Base-by-base conservation (phyloP, 2,797 vertebrate genomes). In the Eremophila alpestris region DNA sequence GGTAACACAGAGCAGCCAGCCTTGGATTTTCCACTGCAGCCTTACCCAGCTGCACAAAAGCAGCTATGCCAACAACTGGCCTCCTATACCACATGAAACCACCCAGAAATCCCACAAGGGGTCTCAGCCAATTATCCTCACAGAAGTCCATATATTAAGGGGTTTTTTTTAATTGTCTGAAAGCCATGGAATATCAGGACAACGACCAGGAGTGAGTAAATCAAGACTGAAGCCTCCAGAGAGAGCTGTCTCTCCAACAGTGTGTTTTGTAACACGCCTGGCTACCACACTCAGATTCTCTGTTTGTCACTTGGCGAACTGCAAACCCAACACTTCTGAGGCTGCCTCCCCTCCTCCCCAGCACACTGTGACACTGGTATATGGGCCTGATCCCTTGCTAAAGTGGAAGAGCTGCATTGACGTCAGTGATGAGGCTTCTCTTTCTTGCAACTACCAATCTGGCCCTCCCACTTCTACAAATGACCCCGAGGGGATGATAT, bases 401-500 rank as follows among this genome's bases (percentile, higher is more conserved):
- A 94, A 95, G 62, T 91, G 80, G 90, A 80, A 96, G 83, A 93
- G 87, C 85, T 96, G 74, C 88, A 94, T 91, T 97, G 95, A 96
- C 77, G 74, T 94, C 95, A 95, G 93, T 70, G 70, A 76, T 84
- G 85, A 94, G 93, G 84, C 85, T 95, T 93, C 64, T 62, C 80
- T 82, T 94, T 93, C 94, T 93, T 91, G 88, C 90, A 93, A 90
- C 86, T 71, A 95, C 85, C 80, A 96, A 30, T 95, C 89, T 93
- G 91, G 87, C 93, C 91, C 73, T 96, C 90, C 94, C 77, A 87
- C 91, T 96, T 95, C 63, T 95, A 93, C 70, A 74, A 91, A 94
- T 74, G 75, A 59, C 94, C 96, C 81, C 36, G 38, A 73, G 90
- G 95, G 91, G 80, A 95, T 5, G 19, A 90, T 89, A 95, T 94